Evolutionary conservation across 2,888 invertebrate genomes (phyloP), one percentile per base, ranked within the genome.

Genomic region (Latrodectus hesperus): DNA sequence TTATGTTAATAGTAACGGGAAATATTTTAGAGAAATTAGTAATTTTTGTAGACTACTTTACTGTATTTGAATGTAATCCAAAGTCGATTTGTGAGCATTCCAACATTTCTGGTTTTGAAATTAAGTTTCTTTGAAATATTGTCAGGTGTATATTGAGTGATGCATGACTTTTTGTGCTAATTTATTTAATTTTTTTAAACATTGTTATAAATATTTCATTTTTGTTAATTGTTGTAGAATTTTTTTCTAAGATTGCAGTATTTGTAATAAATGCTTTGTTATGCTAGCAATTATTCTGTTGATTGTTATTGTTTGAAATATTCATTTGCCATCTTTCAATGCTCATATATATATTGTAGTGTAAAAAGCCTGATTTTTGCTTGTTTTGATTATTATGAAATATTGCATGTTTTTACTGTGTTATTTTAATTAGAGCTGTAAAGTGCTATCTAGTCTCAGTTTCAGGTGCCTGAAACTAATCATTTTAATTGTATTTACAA

Each of bases 91-190:
- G 6, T 38, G 38, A 38, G 38, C 38, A 38, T 38, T 38, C 38
- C 38, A 38, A 38, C 6, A 6, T 38, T 38, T 38, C 38, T 6
- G 0, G 2, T 38, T 38, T 38, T 38, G 38, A 38, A 38, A 38
- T 38, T 38, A 38, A 38, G 38, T 38, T 38, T 38, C 4, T 6
- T 6, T 38, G 38, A 38, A 38, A 38, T 38, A 38, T 38, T 38
- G 38, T 38, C 6, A 6, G 4, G 38, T 38, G 38, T 38, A 38
- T 6, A n/a, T 53, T n/a, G 73, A 52, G 52, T 65, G 73, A 67
- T 73, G 74, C 81, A 81, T 81, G 81, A 81, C 81, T 73, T 80
- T 71, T 77, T 71, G 70, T 79, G 79, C 79, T 71, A 73, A 81
- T 81, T 81, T 81, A 81, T 60, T 60, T 60, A 60, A 60, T 60